Percentiles rank a stretch among this genome's conserved stretches.
Evolutionary conservation across 1,140 invertebrate species (phyloP).

Genomic region (Vanessa atalanta): DNA sequence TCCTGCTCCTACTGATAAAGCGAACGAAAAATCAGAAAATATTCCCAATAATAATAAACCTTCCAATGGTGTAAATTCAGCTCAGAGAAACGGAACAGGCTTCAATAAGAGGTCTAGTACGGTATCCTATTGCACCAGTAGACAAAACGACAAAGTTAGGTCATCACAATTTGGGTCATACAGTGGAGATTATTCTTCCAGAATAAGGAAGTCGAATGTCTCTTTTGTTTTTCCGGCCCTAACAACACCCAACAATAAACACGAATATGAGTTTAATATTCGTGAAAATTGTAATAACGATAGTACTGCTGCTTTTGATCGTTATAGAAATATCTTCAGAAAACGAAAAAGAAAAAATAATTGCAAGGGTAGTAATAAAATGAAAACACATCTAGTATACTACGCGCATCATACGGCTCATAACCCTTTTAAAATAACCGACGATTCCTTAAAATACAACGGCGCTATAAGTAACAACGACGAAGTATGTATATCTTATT

Average conservation of each 20-base stretch:
- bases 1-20: not conserved
- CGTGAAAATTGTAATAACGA: not conserved
- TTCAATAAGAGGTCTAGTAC: slow-evolving; percentile 19
- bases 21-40: not conserved
- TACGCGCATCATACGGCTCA: slow-evolving; percentile 48
- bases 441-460: slow-evolving; percentile 11
- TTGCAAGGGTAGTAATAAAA: slow-evolving; percentile 40
- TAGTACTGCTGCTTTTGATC: not conserved
- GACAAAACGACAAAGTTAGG: slow-evolving; percentile 11
- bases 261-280: slow-evolving; percentile 5
- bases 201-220: slow-evolving; percentile 39
- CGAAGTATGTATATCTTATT: slow-evolving; percentile 26
- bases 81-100: slow-evolving; percentile 6
- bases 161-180: slow-evolving; percentile 11
- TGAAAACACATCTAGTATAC: slow-evolving; percentile 57
- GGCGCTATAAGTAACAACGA: not conserved
- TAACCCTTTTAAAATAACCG: slow-evolving; percentile 44
- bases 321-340: slow-evolving; percentile 40
- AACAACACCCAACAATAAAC: slow-evolving; percentile 9
- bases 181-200: slow-evolving; percentile 29
- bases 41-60: slow-evolving; percentile 16
- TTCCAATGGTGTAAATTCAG: slow-evolving; percentile 28
- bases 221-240: slow-evolving; percentile 41
- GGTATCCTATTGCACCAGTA: slow-evolving; percentile 23
- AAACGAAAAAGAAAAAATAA: slow-evolving; percentile 43